A percentile compares a stretch with the other conserved stretches of the same genome.
Evolutionary conservation across 2,888 invertebrate species (phyloP).

Genomic region (Lasiommata megera): DNA sequence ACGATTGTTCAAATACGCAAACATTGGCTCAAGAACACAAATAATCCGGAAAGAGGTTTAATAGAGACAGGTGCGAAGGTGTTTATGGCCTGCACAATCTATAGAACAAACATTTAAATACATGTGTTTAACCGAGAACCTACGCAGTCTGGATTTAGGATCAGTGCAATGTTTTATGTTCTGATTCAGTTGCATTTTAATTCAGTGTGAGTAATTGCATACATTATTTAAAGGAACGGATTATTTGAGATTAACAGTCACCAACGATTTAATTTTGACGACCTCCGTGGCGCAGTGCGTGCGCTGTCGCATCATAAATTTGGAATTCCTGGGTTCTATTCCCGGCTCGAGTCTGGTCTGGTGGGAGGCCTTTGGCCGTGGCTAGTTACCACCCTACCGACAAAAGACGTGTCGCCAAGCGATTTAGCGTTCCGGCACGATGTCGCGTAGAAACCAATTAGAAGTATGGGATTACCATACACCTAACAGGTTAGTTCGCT

Average conservation of each 20-base stretch:
- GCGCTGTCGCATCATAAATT: no score
- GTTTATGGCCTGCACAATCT: conserved; percentile 7
- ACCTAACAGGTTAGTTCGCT: no score
- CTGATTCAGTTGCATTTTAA: conserved; percentile 6
- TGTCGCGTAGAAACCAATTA: no score
- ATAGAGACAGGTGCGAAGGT: conserved; percentile 24
- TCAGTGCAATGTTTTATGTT: not conserved
- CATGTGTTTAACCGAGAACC: conserved; percentile 11
- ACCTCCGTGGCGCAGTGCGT: no score
- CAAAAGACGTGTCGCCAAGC: no score
- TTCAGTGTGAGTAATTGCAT: not conserved
- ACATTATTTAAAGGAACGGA: not conserved
- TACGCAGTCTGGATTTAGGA: conserved; percentile 12
- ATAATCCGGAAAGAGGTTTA: conserved; percentile 29
- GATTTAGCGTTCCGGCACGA: no score
- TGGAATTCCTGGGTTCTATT: no score
- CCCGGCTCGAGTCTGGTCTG: no score
- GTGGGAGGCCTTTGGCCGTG: no score
- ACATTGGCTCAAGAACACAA: conserved; percentile 32
- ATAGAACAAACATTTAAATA: conserved; percentile 13
- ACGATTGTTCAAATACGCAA: conserved; percentile 32
- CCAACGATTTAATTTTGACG: no score
- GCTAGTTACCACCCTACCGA: no score
- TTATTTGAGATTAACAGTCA: not conserved
- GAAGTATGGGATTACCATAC: no score